Percentiles rank a stretch among this genome's conserved stretches.
Evolutionary conservation across 2,113 vertebrate species (phyloP).

Genomic region (Prinia subflava): DNA sequence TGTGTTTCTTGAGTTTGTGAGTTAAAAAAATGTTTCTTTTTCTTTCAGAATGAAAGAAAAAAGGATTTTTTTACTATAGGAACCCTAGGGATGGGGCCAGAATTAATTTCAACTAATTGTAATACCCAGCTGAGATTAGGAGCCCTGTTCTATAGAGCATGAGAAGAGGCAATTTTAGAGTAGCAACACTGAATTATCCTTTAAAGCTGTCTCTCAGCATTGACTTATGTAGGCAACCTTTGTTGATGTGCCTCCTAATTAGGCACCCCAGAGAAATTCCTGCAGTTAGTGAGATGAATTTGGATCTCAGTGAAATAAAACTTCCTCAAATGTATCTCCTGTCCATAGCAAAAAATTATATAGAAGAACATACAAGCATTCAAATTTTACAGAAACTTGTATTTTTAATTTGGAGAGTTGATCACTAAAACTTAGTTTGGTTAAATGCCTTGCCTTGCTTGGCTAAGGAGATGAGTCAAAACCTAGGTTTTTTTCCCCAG

Average conservation of each 20-base stretch:
- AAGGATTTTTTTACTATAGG: not conserved
- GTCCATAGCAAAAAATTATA: not conserved
- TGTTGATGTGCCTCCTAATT: conserved; percentile 41
- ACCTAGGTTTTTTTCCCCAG: not conserved
- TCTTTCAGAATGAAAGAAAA: not conserved
- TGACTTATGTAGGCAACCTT: conserved; percentile 26
- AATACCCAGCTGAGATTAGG: conserved; percentile 41
- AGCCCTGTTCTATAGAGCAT: conserved; percentile 16
- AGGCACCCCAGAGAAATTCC: conserved; percentile 48
- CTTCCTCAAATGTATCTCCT: not conserved
- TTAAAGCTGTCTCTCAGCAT: conserved; percentile 42
- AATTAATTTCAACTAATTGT: conserved; percentile 47
- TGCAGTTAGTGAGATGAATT: conserved; percentile 42
- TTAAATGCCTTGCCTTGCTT: not conserved
- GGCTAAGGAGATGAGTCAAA: not conserved
- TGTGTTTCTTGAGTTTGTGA: not conserved
- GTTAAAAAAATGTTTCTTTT: not conserved
- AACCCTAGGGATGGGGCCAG: conserved; percentile 6
- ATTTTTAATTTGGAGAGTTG: not conserved
- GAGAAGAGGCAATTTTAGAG: conserved; percentile 41
- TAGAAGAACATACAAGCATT: not conserved
- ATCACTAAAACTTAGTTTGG: not conserved
- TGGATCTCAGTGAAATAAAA: conserved; percentile 18
- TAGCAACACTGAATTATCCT: conserved; percentile 30
- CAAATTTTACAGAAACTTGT: not conserved